Percentiles rank a stretch among this genome's conserved stretches.
phyloP scores from a whole-genome alignment of 2,113 vertebrate species.

The Melanotaenia duboulayi region DNA sequence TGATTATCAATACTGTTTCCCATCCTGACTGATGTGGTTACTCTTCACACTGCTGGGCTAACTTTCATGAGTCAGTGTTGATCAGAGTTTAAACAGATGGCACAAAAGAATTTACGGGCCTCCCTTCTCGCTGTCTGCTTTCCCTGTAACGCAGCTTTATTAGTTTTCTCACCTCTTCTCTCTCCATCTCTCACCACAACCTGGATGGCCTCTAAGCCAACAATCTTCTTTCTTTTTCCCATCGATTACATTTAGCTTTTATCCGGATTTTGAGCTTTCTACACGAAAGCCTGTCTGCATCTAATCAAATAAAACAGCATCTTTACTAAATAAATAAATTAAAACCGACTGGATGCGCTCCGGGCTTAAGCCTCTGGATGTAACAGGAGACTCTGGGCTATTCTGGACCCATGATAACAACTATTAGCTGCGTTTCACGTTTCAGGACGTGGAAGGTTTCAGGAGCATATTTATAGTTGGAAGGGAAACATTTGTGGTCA shows the following conservation, averaged over 20 bases:
- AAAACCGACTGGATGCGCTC: constrained; percentile 9
- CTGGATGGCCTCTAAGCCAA: constrained; percentile 37
- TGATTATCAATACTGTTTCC: background rate
- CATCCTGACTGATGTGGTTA: background rate
- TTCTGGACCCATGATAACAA: constrained; percentile 71
- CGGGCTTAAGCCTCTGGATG: constrained; percentile 33
- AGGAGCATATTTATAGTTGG: constrained; percentile 71
- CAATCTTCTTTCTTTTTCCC: constrained; percentile 1
- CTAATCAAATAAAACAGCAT: constrained; percentile 59
- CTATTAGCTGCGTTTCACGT: constrained; percentile 60
- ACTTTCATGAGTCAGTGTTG: background rate
- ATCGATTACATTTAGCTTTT: constrained; percentile 59
- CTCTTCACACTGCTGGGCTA: background rate
- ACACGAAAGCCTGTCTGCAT: constrained; percentile 55
- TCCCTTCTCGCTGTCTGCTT: constrained; percentile 1
- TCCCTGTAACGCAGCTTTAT: constrained; percentile 33
- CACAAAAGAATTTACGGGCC: constrained; percentile 1
- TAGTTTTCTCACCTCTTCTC: constrained; percentile 49
- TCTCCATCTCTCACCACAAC: constrained; percentile 42
- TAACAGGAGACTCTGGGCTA: constrained; percentile 63
- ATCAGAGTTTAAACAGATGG: constrained; percentile 7
- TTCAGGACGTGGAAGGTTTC: constrained; percentile 65
- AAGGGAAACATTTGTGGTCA: constrained; percentile 73
- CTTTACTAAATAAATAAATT: constrained; percentile 64
- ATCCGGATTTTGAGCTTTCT: constrained; percentile 58